Base-by-base conservation (phyloP, 2,113 vertebrate species). In the Anseranas semipalmata region DNA sequence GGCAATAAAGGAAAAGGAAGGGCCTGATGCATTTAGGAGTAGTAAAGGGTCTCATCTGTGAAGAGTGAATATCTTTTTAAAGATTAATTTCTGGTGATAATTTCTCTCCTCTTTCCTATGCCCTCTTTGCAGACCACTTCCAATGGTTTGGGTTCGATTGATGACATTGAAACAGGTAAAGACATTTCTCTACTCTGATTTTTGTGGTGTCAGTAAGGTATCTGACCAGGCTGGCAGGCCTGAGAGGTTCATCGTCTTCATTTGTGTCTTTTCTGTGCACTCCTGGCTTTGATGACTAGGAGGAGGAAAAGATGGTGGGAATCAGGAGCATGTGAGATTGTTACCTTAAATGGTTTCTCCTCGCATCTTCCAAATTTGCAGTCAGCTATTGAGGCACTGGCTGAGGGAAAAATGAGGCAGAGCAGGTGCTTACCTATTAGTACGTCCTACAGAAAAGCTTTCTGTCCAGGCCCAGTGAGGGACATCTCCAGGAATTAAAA, bases 131-230 rank as follows among this genome's bases (percentile, higher is more conserved):
- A 99, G 99, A 97, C 98, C 92, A 85, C 97, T 66, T 97, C 97
- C 85, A 99, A 99, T 65, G 98, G 97, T 74, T 88, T 98, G 76
- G 98, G 98, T 39, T 97, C 98, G 20, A 97, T 98, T 94, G 98
- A 98, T 96, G 96, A 98, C 86, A 97, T 98, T 0, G 97, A 98
- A 97, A 98, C 98, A 98, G 99, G 99, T 99, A 96, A 89, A 96
- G 85, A 28, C 48, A 35, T 53, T 55, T 63, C 33, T 71, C 70
- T 76, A 27, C 35, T 84, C 62, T 85, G 55, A 35, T 28, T 83
- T 73, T 74, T 58, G 10, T 89, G 71, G 20, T 81, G 85, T 89
- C 1, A 2, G 5, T 76, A 52, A 89, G 45, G 8, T 82, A 43
- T 60, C 28, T 79, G 50, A 85, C 28, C 45, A 76, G 62, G 22